Conservation (phyloP, 2,888 invertebrate genomes). For the Lycia hirtaria region DNA sequence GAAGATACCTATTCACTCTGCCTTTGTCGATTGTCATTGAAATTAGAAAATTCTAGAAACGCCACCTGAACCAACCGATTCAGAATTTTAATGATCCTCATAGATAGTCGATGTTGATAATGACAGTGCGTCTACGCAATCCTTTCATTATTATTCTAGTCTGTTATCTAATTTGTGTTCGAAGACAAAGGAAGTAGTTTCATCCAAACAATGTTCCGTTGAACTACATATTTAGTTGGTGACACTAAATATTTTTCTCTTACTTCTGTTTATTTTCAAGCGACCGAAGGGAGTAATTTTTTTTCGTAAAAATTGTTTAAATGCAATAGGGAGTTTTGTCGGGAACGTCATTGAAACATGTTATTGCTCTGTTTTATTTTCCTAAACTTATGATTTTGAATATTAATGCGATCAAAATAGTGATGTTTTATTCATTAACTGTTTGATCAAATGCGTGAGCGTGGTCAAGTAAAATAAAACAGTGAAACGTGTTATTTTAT, state of each 20-base stretch:
- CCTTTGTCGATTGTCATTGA: neutral
- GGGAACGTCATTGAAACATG: no score
- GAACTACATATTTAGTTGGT: conserved; percentile 50
- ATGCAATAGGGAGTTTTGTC: no score
- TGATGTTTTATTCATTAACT: no score
- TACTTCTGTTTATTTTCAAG: neutral
- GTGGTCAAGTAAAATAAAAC: no score
- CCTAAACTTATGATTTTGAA: no score
- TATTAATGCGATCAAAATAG: no score
- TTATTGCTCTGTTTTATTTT: no score
- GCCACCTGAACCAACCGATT: conserved; percentile 25
- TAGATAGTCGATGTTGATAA: conserved; percentile 41
- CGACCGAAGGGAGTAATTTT: no score
- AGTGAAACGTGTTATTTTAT: no score
- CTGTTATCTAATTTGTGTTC: conserved; percentile 73
- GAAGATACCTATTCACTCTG: neutral
- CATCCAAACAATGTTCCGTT: conserved; percentile 65
- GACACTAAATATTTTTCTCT: neutral
- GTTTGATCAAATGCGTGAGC: no score
- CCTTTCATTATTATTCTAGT: conserved; percentile 73
- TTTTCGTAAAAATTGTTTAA: no score
- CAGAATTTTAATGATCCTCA: conserved; percentile 41
- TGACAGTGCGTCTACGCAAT: conserved; percentile 42
- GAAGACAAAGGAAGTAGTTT: conserved; percentile 73
- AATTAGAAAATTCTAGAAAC: conserved; percentile 10